Percentiles rank a stretch among this genome's conserved stretches.
These are phyloP conservation scores for Hemaris fuciformis DNA, from an alignment of 2,888 invertebrate species.

Conservation along the genomic window DNA sequence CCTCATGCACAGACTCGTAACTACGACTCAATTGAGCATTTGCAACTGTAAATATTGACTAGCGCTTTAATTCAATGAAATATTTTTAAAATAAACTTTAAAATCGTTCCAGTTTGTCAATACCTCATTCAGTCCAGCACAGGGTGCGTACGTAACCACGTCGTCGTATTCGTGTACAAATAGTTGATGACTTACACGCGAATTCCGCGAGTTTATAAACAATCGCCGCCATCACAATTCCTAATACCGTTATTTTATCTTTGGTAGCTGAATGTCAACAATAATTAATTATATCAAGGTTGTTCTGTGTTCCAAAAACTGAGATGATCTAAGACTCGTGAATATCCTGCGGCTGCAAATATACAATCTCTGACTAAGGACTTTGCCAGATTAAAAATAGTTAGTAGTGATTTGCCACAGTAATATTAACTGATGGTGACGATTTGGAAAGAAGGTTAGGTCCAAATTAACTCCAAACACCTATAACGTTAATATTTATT, in stretches of 20 bases:
- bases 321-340: too few species aligned
- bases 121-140: conserved; percentile 31
- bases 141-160: conserved; percentile 44
- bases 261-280: too few species aligned
- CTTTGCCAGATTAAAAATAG: too few species aligned
- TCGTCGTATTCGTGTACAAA: conserved; percentile 55
- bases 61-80: too few species aligned
- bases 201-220: conserved; percentile 60
- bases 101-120: too few species aligned
- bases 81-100: too few species aligned
- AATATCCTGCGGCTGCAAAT: too few species aligned
- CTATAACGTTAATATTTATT: not conserved
- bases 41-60: not conserved
- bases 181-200: conserved; percentile 70
- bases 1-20: not conserved
- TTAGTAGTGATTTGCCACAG: too few species aligned
- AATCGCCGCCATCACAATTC: conserved; percentile 36
- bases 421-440: too few species aligned
- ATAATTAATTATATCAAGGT: too few species aligned
- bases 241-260: conserved; percentile 7
- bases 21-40: not conserved
- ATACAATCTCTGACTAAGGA: too few species aligned
- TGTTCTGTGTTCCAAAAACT: too few species aligned
- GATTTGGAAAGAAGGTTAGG: not conserved
- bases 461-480: not conserved